Evolutionary conservation across 2,888 invertebrate genomes (phyloP), one percentile per base, ranked within the genome.

Genomic region (Diaprepes abbreviatus): DNA sequence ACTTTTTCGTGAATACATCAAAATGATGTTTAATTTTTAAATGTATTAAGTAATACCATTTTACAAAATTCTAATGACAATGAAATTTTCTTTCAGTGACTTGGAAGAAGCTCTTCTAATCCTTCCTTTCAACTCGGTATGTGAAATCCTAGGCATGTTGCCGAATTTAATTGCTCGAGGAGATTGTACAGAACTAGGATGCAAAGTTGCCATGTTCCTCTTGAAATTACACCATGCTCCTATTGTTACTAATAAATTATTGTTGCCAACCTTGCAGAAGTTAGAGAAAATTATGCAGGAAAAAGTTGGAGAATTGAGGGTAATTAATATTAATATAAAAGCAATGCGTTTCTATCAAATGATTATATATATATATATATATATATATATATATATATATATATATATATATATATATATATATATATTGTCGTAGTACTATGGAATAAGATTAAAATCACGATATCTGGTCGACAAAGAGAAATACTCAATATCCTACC

Each of bases 91-190:
- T 9, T 63, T 3, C 84, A 95, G 97, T 80, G 97, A 98, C 80
- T 84, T 98, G 70, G 96, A 98, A 83, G 96, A 97, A 84, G 89
- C 96, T 0, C 85, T 98, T 0, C 85, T 97, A 0, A 86, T 97
- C 9, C 84, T 98, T 43, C 96, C 97, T 1, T 94, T 96, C 81
- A 88, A 91, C 55, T 88, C 91, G 58, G 94, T 95, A 1, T 90
- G 92, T 78, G 91, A 93, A 57, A 86, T 98, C 52, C 85, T 98
- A 0, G 87, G 89, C 66, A 86, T 90, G 78, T 83, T 97, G 70
- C 91, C 93, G 0, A 80, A 85, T 4, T 85, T 97, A 63, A 85
- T 96, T 7, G 86, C 87, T 45, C 87, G 89, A 70, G 90, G 90
- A 31, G 92, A 90, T 79, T 85, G 92, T 82, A 87, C 89, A 0